Evolutionary conservation across 2,888 invertebrate genomes (phyloP).

Genomic region (Stegophylla sp.): DNA sequence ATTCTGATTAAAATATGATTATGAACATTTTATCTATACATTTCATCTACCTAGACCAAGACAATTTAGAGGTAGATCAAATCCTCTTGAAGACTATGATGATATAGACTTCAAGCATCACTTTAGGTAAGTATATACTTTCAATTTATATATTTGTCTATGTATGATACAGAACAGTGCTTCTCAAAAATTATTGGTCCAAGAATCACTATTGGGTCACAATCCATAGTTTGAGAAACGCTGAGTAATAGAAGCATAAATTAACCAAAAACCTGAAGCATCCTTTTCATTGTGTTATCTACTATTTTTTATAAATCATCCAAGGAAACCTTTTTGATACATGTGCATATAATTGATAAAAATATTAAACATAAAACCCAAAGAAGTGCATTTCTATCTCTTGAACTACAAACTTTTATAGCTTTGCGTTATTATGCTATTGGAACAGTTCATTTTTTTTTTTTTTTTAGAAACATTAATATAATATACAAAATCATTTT

Average conservation of each 20-base stretch:
- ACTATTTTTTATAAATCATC: constrained; percentile 9
- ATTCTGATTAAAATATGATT: constrained; percentile 18
- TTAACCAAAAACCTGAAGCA: too few relatives aligned
- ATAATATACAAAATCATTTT: not conserved
- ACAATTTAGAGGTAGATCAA: not conserved
- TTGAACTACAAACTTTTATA: constrained; percentile 4
- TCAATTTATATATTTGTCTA: not conserved
- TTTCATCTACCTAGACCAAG: constrained; percentile 30
- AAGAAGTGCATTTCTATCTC: constrained; percentile 1
- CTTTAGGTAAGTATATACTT: constrained; percentile 5
- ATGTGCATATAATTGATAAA: not conserved
- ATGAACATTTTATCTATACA: constrained; percentile 4
- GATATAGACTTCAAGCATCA: not conserved
- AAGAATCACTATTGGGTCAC: too few relatives aligned
- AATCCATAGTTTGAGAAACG: not conserved
- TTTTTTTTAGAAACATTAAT: not conserved
- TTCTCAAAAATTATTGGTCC: too few relatives aligned
- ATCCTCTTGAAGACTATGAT: constrained; percentile 25
- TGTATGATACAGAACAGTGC: not conserved
- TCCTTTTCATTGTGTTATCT: not conserved
- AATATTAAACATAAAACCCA: constrained; percentile 25
- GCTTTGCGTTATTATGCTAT: constrained; percentile 24
- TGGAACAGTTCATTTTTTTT: constrained; percentile 3
- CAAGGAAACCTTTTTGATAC: constrained; percentile 15
- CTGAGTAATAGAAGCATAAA: not conserved